Conservation (phyloP, 2,113 vertebrate genomes). For the Cololabis saira region DNA sequence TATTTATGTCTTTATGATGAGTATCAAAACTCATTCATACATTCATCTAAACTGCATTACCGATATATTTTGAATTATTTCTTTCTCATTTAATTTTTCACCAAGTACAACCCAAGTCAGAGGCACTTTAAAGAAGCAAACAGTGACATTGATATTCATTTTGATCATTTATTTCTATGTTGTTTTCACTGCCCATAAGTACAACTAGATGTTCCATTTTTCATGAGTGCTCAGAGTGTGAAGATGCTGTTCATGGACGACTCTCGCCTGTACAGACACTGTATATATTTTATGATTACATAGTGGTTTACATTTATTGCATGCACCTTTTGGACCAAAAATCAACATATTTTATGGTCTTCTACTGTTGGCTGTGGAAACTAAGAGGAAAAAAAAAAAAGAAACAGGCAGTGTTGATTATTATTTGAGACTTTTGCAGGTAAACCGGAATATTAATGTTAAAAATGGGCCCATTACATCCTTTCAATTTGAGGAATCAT, state of each 20-base stretch:
- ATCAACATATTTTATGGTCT: slow-evolving; percentile 84
- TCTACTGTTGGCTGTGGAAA: slow-evolving; percentile 85
- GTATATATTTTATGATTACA: slow-evolving; percentile 93
- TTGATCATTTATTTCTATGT: slow-evolving; percentile 23
- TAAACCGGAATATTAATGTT: slow-evolving; percentile 45
- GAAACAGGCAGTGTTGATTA: slow-evolving; percentile 70
- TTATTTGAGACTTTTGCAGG: slow-evolving; percentile 59
- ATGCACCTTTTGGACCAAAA: slow-evolving; percentile 90
- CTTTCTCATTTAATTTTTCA: slow-evolving; percentile 10
- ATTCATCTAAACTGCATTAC: slow-evolving; percentile 1
- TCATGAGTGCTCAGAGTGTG: slow-evolving; percentile 63
- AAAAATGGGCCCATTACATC: slow-evolving; percentile 36
- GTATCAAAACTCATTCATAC: background rate
- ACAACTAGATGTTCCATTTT: slow-evolving; percentile 50
- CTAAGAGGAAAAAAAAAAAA: slow-evolving; percentile 35
- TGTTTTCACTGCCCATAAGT: slow-evolving; percentile 26
- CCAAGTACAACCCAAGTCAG: slow-evolving; percentile 38
- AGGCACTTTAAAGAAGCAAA: slow-evolving; percentile 72
- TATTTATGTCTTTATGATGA: background rate
- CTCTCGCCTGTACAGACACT: slow-evolving; percentile 84
- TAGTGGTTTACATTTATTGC: slow-evolving; percentile 94
- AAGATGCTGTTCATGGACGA: slow-evolving; percentile 58
- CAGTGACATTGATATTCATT: slow-evolving; percentile 34
- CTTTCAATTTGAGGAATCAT: slow-evolving; percentile 25
- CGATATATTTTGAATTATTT: slow-evolving; percentile 1